Evolutionary conservation across 2,888 invertebrate species (phyloP).

Genomic region (Priocnemis perturbator): DNA sequence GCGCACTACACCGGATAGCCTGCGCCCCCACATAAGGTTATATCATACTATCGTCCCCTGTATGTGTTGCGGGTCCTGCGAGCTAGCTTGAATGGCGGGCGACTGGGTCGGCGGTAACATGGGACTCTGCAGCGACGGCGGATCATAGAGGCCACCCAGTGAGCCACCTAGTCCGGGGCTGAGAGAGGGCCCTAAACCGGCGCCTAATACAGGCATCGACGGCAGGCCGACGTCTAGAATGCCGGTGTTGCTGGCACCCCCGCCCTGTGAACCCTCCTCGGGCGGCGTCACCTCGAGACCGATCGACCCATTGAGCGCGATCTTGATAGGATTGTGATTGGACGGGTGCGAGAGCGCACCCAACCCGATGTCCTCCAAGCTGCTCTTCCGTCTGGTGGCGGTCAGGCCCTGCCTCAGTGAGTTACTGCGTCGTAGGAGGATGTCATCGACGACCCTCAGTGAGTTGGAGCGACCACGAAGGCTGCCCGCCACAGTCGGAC

Average conservation of each 20-base stretch:
- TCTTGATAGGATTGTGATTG: constrained; percentile 88
- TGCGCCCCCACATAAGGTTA: constrained; percentile 94
- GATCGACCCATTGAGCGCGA: constrained; percentile 90
- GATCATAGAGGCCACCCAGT: constrained; percentile 77
- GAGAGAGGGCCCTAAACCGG: constrained; percentile 50
- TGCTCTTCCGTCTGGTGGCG: constrained; percentile 85
- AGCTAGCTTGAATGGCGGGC: constrained; percentile 68
- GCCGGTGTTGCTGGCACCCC: constrained; percentile 78
- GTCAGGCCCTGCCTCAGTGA: constrained; percentile 89
- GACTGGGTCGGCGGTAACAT: constrained; percentile 55
- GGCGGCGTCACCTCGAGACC: constrained; percentile 84
- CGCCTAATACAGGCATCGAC: constrained; percentile 63
- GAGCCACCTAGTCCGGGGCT: constrained; percentile 68
- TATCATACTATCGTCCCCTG: constrained; percentile 97
- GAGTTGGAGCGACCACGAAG: constrained; percentile 91
- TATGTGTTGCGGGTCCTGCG: constrained; percentile 83
- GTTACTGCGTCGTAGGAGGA: constrained; percentile 87
- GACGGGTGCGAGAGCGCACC: constrained; percentile 80
- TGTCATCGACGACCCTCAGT: constrained; percentile 90
- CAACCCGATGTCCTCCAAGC: constrained; percentile 90
- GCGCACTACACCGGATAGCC: constrained; percentile 86
- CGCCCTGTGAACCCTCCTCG: constrained; percentile 77
- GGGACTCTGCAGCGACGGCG: constrained; percentile 67
- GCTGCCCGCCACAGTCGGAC: constrained; percentile 88
- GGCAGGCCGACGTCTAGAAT: constrained; percentile 76